These are phyloP conservation scores for Notospermus geniculatus DNA, from an alignment of 1,140 invertebrate species.

Conservation along the genomic window DNA sequence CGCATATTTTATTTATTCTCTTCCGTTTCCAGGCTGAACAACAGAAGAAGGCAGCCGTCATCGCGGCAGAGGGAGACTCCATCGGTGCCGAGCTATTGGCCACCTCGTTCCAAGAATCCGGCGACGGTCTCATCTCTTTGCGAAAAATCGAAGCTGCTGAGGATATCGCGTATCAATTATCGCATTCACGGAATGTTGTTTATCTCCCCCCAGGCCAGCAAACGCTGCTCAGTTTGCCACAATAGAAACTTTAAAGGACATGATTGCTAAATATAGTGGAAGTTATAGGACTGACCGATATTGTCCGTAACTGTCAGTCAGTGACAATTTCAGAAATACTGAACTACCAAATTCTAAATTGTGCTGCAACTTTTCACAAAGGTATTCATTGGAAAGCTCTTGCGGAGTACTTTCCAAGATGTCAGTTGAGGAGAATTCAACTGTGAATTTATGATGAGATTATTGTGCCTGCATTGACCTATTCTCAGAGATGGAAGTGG, in stretches of 20 bases:
- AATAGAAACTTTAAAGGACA: conserved; percentile 27
- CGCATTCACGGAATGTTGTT: conserved; percentile 88
- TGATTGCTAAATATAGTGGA: no score
- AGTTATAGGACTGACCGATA: no score
- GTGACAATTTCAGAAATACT: no score
- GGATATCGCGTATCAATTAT: conserved; percentile 95
- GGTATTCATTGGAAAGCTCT: no score
- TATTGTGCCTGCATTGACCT: no score
- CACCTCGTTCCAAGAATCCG: conserved; percentile 75
- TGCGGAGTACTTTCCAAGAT: no score
- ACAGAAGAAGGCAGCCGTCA: conserved; percentile 92
- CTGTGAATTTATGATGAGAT: no score
- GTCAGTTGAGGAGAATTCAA: no score
- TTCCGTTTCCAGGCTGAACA: conserved; percentile 77
- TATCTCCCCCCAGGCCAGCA: conserved; percentile 93
- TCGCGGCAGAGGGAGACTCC: conserved; percentile 96
- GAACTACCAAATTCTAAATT: no score
- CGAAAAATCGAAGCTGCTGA: conserved; percentile 98
- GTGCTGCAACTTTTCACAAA: no score
- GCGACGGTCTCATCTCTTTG: conserved; percentile 84
- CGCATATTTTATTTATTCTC: conserved; percentile 58
- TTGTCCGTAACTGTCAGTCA: no score
- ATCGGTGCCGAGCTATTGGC: conserved; percentile 83
- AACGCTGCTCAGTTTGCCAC: conserved; percentile 85
- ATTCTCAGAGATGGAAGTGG: no score